phyloP scores from a whole-genome alignment of 2,113 vertebrate genomes.

The Dermatemys mawii region DNA sequence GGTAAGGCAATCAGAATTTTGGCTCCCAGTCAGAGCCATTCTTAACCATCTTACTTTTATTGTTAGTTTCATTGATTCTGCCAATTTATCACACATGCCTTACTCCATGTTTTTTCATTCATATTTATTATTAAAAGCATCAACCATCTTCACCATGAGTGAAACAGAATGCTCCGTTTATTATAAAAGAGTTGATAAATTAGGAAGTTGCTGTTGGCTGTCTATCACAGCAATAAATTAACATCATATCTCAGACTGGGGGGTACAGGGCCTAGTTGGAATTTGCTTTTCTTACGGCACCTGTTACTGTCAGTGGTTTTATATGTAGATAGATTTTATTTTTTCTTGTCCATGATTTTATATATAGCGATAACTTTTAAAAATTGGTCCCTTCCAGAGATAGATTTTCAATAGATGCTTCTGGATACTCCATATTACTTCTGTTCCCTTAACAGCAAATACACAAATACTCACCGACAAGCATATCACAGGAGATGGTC shows the following conservation, averaged over 20 bases:
- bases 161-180: slow-evolving; percentile 12
- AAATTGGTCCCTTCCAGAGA: not conserved
- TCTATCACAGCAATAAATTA: slow-evolving; percentile 1
- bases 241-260: not conserved
- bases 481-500: not conserved
- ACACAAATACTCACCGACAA: not conserved
- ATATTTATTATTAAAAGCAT: slow-evolving; percentile 10
- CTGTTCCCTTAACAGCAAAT: not conserved
- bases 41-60: too few species aligned
- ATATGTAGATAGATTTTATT: not conserved
- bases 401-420: too few species aligned
- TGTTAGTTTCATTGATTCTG: not conserved
- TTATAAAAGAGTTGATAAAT: slow-evolving; percentile 9
- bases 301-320: not conserved
- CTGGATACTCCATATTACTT: too few species aligned
- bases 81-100: slow-evolving; percentile 15
- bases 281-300: not conserved
- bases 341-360: not conserved
- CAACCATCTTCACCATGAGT: not conserved
- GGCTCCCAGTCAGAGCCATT: too few species aligned
- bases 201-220: not conserved
- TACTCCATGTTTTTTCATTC: slow-evolving; percentile 22
- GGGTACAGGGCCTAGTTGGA: not conserved
- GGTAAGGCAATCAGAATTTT: too few species aligned
- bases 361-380: not conserved